Evolutionary conservation across 2,888 invertebrate genomes (phyloP).

Genomic region (Rhagonycha lutea): DNA sequence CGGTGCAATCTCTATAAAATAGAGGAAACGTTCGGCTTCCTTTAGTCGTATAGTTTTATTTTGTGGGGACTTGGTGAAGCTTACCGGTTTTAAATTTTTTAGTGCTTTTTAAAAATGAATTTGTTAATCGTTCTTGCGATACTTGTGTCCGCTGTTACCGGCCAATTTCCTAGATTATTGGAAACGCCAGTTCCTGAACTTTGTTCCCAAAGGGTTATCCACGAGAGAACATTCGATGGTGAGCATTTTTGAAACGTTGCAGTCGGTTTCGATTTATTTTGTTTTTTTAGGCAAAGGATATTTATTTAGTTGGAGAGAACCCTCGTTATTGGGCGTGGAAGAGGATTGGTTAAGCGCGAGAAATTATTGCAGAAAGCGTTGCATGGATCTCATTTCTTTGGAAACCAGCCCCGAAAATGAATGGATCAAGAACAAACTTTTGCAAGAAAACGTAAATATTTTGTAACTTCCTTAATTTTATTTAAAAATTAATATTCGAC

Average conservation of each 20-base stretch:
- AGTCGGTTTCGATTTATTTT: not conserved
- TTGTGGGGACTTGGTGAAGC: not conserved
- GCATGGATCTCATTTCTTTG: conserved; percentile 87
- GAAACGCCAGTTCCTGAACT: conserved; percentile 78
- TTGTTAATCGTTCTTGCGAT: conserved; percentile 48
- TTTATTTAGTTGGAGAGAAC: conserved; percentile 87
- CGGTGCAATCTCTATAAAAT: not conserved
- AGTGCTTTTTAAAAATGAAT: not conserved
- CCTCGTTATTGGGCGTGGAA: conserved; percentile 72
- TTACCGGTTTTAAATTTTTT: not conserved
- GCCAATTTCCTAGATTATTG: conserved; percentile 76
- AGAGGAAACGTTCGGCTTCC: not conserved
- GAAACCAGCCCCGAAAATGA: conserved; percentile 87
- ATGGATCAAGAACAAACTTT: conserved; percentile 80
- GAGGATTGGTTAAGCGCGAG: conserved; percentile 84
- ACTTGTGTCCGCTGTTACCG: conserved; percentile 58
- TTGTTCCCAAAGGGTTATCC: conserved; percentile 74
- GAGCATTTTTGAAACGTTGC: conserved; percentile 49
- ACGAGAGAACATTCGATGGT: conserved; percentile 75
- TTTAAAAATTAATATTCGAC: too few relatives aligned
- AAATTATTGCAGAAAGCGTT: conserved; percentile 84
- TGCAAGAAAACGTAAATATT: conserved; percentile 72
- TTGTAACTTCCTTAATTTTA: not conserved
- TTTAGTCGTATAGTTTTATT: not conserved
- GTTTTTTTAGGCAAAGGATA: conserved; percentile 70